Percentiles rank a stretch among this genome's conserved stretches.
These are phyloP conservation scores for Pollenia labialis DNA, from an alignment of 2,888 invertebrate genomes.

Conservation along the genomic window DNA sequence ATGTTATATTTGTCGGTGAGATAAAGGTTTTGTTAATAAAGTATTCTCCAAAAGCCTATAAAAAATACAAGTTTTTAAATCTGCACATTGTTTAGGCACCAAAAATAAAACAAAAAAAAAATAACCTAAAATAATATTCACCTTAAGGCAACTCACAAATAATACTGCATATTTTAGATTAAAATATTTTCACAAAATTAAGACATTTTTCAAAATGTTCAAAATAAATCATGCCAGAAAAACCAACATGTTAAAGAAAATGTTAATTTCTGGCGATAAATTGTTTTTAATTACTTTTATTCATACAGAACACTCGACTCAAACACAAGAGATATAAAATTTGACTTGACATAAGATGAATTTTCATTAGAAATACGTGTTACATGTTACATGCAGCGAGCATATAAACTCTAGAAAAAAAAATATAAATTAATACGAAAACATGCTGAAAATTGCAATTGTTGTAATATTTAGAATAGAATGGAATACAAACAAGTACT, in stretches of 20 bases:
- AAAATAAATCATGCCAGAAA: conserved; percentile 45
- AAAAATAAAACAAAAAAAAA: background rate
- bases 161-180: background rate
- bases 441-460: conserved; percentile 45
- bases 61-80: too few species aligned
- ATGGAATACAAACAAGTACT: conserved; percentile 14
- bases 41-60: too few species aligned
- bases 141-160: background rate
- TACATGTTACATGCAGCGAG: conserved; percentile 47
- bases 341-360: conserved; percentile 71
- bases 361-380: conserved; percentile 69
- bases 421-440: conserved; percentile 59
- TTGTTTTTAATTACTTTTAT: conserved; percentile 73
- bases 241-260: conserved; percentile 26
- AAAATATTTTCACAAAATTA: conserved; percentile 50
- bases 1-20: too few species aligned
- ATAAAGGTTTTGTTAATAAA: too few species aligned
- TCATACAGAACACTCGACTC: conserved; percentile 51
- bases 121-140: background rate
- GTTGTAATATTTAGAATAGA: conserved; percentile 29
- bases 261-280: conserved; percentile 71
- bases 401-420: conserved; percentile 36
- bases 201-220: conserved; percentile 45
- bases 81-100: too few species aligned
- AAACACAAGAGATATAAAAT: conserved; percentile 67